Percentiles rank a stretch among this genome's conserved stretches.
Conservation (phyloP, 2,113 vertebrate genomes). For the Platysteira castanea region DNA sequence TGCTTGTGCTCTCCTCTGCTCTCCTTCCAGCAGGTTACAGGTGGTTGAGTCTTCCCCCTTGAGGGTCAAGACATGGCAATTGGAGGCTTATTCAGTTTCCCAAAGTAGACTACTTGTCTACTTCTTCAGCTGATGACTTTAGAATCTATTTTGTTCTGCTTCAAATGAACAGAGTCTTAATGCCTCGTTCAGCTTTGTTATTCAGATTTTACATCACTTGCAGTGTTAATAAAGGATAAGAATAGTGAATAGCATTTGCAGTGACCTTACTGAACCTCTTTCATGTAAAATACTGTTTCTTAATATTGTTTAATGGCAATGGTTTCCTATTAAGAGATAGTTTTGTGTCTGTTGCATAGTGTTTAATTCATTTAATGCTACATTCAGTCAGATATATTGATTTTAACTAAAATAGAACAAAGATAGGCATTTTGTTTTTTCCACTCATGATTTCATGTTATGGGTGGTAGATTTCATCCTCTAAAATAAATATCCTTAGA, state of each 20-base stretch:
- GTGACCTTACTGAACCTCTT: not conserved
- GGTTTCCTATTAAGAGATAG: not conserved
- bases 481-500: not conserved
- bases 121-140: not conserved
- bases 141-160: not conserved
- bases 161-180: not conserved
- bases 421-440: not conserved
- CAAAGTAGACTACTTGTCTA: not conserved
- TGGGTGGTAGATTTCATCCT: not conserved
- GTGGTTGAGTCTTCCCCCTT: not conserved
- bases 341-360: not conserved
- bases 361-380: not conserved
- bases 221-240: not conserved
- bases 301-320: not conserved
- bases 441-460: not conserved
- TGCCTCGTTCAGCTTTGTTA: not conserved
- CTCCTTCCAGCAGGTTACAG: not conserved
- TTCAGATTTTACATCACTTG: not conserved
- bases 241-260: not conserved
- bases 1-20: not conserved
- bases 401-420: not conserved
- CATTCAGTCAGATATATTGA: not conserved
- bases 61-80: not conserved
- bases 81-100: not conserved
- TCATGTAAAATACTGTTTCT: not conserved